These are phyloP conservation scores for Trichechus manatus DNA, from an alignment of 2,113 vertebrate species.

Conservation along the genomic window DNA sequence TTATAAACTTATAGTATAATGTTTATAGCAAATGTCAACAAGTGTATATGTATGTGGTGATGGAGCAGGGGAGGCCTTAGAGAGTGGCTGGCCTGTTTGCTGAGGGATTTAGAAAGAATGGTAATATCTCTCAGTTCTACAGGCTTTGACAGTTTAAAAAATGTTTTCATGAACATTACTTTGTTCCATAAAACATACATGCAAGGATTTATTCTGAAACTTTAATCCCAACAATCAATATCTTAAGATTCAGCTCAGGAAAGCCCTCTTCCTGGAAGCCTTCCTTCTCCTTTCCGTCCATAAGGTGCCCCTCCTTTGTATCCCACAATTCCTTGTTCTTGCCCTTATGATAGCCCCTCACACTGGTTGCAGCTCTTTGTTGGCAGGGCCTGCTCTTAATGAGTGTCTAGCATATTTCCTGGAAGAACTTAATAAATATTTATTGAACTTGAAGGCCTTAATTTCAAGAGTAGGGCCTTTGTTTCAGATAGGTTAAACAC, in stretches of 20 bases:
- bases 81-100: background rate
- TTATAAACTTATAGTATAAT: constrained; percentile 73
- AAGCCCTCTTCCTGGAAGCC: background rate
- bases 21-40: constrained; percentile 77
- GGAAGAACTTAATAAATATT: constrained; percentile 65
- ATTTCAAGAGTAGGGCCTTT: constrained; percentile 55
- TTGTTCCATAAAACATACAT: background rate
- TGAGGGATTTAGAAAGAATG: constrained; percentile 52
- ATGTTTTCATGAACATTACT: constrained; percentile 51
- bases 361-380: background rate
- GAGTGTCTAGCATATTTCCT: constrained; percentile 22
- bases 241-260: background rate
- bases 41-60: constrained; percentile 45
- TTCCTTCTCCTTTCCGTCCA: background rate
- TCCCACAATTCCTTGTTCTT: background rate
- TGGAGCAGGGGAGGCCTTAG: background rate
- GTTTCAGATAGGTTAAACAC: constrained; percentile 55
- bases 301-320: background rate
- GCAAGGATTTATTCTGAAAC: constrained; percentile 34
- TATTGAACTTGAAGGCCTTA: constrained; percentile 25
- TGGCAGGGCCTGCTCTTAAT: constrained; percentile 31
- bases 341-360: background rate
- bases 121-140: background rate
- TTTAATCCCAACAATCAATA: background rate
- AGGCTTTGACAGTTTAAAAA: constrained; percentile 18